These are phyloP conservation scores for Artibeus jamaicensis DNA, from an alignment of 2,797 vertebrate genomes.

Conservation along the genomic window DNA sequence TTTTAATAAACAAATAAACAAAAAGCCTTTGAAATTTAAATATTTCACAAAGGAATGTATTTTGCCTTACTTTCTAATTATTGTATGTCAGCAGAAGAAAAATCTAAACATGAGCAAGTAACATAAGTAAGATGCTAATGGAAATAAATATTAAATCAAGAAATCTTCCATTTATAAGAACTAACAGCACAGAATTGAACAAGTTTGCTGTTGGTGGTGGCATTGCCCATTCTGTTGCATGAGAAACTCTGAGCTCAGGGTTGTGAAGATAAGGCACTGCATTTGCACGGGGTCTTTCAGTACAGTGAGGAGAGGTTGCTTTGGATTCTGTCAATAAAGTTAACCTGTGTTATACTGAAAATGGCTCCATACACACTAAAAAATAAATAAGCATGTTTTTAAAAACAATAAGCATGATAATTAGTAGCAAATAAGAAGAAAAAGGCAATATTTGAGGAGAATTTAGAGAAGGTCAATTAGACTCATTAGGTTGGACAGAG, in stretches of 20 bases:
- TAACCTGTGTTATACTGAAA: slow-evolving; percentile 3
- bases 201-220: neutral
- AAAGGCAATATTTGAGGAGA: neutral
- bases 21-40: slow-evolving; percentile 46
- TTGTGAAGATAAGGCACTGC: neutral
- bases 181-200: neutral
- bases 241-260: neutral
- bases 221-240: neutral
- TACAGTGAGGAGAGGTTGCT: neutral
- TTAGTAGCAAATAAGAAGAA: slow-evolving; percentile 14
- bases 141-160: slow-evolving; percentile 16
- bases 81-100: slow-evolving; percentile 32
- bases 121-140: slow-evolving; percentile 3
- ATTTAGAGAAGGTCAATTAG: neutral
- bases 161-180: slow-evolving; percentile 24
- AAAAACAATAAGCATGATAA: neutral
- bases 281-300: neutral
- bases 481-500: neutral
- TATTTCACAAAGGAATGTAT: slow-evolving; percentile 49
- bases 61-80: slow-evolving; percentile 39
- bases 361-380: neutral
- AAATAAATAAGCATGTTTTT: slow-evolving; percentile 41
- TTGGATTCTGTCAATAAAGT: neutral
- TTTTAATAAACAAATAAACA: slow-evolving; percentile 44
- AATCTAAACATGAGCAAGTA: slow-evolving; percentile 20